Evolutionary conservation across 2,888 invertebrate species (phyloP).

Genomic region (Bombylius major): DNA sequence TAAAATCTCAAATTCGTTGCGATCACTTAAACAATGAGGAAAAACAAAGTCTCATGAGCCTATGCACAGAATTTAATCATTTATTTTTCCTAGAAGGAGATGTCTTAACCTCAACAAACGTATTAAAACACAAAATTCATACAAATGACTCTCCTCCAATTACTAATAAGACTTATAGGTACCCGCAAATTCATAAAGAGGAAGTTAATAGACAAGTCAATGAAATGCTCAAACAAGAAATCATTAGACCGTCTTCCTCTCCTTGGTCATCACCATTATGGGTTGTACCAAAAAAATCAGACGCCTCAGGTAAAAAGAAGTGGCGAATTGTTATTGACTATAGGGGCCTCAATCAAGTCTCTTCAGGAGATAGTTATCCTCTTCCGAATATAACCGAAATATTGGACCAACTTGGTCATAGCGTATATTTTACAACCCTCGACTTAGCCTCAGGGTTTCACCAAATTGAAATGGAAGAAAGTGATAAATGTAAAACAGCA

Average conservation of each 20-base stretch:
- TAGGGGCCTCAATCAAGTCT: too few relatives aligned
- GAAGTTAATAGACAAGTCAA: conserved; percentile 4
- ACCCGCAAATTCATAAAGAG: neutral
- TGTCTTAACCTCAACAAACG: neutral
- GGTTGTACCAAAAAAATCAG: neutral
- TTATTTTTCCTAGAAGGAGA: conserved; percentile 4
- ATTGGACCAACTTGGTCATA: conserved; percentile 11
- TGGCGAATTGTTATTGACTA: conserved; percentile 3
- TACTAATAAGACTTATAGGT: neutral
- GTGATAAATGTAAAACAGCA: conserved; percentile 12
- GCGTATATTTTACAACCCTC: conserved; percentile 11
- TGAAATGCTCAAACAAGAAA: conserved; percentile 1
- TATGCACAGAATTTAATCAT: neutral
- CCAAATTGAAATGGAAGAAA: conserved; percentile 10
- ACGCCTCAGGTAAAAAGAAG: conserved; percentile 4
- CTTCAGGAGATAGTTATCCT: conserved; percentile 19
- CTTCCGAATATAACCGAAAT: conserved; percentile 13
- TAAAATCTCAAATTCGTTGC: too few relatives aligned
- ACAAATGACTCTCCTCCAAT: neutral
- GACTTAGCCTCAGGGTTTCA: conserved; percentile 14
- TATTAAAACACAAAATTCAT: conserved; percentile 1
- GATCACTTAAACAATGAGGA: too few relatives aligned
- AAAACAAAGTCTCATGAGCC: too few relatives aligned
- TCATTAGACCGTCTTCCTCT: too few relatives aligned
- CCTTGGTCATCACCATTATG: too few relatives aligned